These are phyloP conservation scores for Hecatera dysodea DNA, from an alignment of 2,888 invertebrate species.

Conservation along the genomic window DNA sequence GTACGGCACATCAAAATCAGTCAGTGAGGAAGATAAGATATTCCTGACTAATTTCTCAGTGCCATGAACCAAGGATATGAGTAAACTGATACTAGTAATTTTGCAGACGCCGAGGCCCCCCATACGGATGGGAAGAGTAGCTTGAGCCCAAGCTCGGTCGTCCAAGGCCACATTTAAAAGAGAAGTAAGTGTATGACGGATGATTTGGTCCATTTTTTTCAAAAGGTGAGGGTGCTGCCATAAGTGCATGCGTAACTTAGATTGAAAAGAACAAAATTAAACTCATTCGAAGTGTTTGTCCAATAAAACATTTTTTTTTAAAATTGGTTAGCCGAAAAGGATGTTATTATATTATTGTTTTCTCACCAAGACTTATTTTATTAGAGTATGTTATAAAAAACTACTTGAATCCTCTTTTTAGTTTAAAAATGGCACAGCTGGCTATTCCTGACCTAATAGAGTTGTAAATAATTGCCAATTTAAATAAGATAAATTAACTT, in stretches of 20 bases:
- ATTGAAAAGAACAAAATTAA: background rate
- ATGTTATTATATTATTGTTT: background rate
- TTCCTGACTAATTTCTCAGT: too few species aligned
- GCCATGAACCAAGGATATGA: too few species aligned
- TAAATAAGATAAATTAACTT: constrained; percentile 38
- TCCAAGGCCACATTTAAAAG: too few species aligned
- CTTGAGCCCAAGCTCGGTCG: too few species aligned
- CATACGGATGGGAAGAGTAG: too few species aligned
- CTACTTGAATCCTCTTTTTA: background rate
- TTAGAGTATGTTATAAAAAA: constrained; percentile 7
- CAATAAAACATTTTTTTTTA: constrained; percentile 5
- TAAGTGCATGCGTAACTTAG: background rate
- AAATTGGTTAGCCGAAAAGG: background rate
- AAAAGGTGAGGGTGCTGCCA: too few species aligned
- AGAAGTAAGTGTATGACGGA: too few species aligned
- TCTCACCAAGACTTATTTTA: background rate
- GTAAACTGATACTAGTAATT: too few species aligned
- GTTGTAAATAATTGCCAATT: constrained; percentile 46
- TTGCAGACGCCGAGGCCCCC: too few species aligned
- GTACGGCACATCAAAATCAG: too few species aligned
- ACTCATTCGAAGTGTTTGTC: background rate
- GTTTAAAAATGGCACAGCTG: constrained; percentile 32
- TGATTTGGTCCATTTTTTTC: too few species aligned
- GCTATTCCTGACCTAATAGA: constrained; percentile 28
- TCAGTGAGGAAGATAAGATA: too few species aligned